Evolutionary conservation across 1,140 invertebrate species (phyloP).

Genomic region (Stenopsyche tienmushanensis): DNA sequence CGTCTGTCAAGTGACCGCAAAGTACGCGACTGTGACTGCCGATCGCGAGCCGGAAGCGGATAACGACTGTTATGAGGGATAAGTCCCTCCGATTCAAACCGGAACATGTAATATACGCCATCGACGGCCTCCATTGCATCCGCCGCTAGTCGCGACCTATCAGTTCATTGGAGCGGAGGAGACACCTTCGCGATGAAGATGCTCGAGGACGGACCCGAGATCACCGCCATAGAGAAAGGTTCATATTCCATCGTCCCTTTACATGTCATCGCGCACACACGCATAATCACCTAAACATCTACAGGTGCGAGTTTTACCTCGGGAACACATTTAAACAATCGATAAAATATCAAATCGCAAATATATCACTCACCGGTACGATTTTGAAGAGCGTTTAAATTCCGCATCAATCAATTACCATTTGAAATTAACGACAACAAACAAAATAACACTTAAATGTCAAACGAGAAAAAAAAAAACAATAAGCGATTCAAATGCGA

Average conservation of each 20-base stretch:
- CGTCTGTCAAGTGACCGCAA: background rate
- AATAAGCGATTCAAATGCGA: too few species aligned
- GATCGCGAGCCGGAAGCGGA: background rate
- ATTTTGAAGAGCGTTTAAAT: too few species aligned
- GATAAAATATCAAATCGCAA: background rate
- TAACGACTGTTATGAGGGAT: constrained; percentile 17
- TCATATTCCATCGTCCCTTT: background rate
- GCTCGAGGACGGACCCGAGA: constrained; percentile 34
- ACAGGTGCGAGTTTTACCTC: background rate
- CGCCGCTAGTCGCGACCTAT: background rate
- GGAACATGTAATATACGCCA: background rate
- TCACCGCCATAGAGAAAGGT: constrained; percentile 34
- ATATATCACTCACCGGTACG: too few species aligned
- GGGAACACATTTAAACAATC: background rate
- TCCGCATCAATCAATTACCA: too few species aligned
- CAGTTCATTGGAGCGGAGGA: background rate
- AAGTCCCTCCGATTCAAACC: constrained; percentile 21
- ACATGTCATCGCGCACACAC: background rate
- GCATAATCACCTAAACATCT: background rate
- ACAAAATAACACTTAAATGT: too few species aligned
- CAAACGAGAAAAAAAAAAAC: too few species aligned
- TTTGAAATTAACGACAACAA: too few species aligned
- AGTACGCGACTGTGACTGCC: background rate
- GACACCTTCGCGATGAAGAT: constrained; percentile 18
- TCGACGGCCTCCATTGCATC: background rate